A percentile compares a stretch with the other conserved stretches of the same genome.
Conservation (phyloP, 2,888 invertebrate genomes). For the Heliconius cydno region DNA sequence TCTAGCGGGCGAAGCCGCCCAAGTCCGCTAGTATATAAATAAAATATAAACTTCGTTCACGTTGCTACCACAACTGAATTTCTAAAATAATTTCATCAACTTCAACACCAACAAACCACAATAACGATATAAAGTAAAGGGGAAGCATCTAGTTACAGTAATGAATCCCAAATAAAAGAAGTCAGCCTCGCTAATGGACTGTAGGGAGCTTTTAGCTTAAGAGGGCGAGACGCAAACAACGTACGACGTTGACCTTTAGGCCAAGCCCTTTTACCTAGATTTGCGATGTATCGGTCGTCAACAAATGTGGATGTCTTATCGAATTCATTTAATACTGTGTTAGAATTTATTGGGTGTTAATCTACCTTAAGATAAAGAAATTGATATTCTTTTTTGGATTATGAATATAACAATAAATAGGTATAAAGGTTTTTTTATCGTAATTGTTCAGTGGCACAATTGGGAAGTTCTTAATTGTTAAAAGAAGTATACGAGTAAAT, state of each 20-base stretch:
- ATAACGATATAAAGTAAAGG: conserved; percentile 19
- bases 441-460: background rate
- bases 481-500: too few relatives aligned
- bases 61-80: background rate
- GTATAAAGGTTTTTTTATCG: background rate
- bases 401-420: background rate
- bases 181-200: conserved; percentile 35
- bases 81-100: background rate
- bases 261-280: conserved; percentile 36
- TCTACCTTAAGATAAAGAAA: background rate
- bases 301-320: conserved; percentile 6
- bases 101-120: conserved; percentile 7
- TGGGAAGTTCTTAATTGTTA: too few relatives aligned
- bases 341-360: background rate
- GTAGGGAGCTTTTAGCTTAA: conserved; percentile 36
- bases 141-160: conserved; percentile 14
- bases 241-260: conserved; percentile 41
- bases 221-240: conserved; percentile 39
- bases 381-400: background rate
- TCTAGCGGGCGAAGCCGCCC: too few relatives aligned
- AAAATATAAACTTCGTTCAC: too few relatives aligned
- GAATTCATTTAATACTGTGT: background rate
- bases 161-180: conserved; percentile 38
- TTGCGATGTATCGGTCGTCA: conserved; percentile 5
- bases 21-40: too few relatives aligned